Evolutionary conservation across 1,140 invertebrate species (phyloP), one percentile per base, ranked within the genome.

Genomic region (Bombus waltoni): DNA sequence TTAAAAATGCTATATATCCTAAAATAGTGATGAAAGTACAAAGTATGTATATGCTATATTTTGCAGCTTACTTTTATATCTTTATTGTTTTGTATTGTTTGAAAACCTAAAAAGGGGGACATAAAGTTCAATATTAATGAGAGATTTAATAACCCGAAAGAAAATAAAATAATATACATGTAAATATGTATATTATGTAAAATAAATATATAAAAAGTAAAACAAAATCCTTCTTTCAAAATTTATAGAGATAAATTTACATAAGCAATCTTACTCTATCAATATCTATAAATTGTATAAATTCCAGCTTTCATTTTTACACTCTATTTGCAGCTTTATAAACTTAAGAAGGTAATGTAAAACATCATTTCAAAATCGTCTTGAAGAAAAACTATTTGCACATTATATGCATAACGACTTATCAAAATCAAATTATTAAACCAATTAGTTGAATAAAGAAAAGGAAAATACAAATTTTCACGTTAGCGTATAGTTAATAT

Each of bases 321-420:
- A 70, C 65, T 72, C 47, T 59, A 70, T 81, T 81, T 81, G 79
- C 79, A 81, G 79, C 47, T 57, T 38, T 38, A 1, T 35, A 8
- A 72, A 42, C 3, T 42, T 81, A 8, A 71, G 32, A 72, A 57
- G 32, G 9, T 13, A 42, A 53, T 40, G 2, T 42, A 47, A 35
- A 10, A 8, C 2, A 32, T 18, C 13, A 72, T 8, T 38, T 18
- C 15, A 28, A 35, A 9, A 68, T 35, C 0, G 18, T 25, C 18
- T 18, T 32, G 9, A 32, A 70, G 32, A 81, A 32, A 35, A 62
- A 18, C 47, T 53, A 53, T 53, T 53, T 53, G 15, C 47, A 22
- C 18, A 22, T 18, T 53, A 6, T 53, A 53, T 22, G 47, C 47
- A 53, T 18, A 53, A 53, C 47, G 18, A 53, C 47, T 53, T 53